These are phyloP conservation scores for Halichoeres trimaculatus DNA, from an alignment of 2,113 vertebrate species.

Conservation along the genomic window DNA sequence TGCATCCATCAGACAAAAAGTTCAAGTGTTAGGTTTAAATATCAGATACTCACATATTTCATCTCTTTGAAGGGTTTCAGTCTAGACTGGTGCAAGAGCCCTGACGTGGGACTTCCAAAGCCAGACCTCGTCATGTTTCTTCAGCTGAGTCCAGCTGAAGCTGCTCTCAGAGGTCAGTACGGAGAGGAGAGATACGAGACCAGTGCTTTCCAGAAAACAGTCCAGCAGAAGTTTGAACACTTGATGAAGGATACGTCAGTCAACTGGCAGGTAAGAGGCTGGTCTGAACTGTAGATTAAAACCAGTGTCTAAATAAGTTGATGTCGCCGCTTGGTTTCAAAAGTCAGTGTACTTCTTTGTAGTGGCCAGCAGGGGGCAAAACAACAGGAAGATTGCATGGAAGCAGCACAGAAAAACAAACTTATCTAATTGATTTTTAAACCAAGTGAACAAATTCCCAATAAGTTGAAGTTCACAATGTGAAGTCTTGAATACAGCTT, in stretches of 20 bases:
- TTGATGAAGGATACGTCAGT: constrained; percentile 88
- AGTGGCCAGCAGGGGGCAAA: neutral
- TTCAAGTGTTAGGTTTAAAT: neutral
- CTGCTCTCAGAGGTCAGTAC: constrained; percentile 86
- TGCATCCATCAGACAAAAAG: neutral
- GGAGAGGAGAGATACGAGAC: constrained; percentile 91
- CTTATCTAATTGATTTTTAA: too few species aligned
- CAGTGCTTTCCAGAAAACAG: constrained; percentile 85
- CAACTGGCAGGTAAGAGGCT: constrained; percentile 91
- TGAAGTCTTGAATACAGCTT: too few species aligned
- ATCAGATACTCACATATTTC: neutral
- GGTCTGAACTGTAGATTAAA: neutral
- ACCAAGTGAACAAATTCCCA: too few species aligned
- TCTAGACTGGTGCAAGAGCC: constrained; percentile 92
- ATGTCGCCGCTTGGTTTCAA: neutral
- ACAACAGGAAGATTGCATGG: too few species aligned
- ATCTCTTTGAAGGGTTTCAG: constrained; percentile 85
- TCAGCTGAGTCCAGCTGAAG: constrained; percentile 80
- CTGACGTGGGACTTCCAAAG: constrained; percentile 92
- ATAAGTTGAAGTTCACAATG: too few species aligned
- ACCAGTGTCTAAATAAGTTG: neutral
- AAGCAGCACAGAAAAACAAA: too few species aligned
- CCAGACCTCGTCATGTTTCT: constrained; percentile 95
- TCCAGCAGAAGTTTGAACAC: constrained; percentile 83
- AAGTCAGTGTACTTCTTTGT: neutral